phyloP scores from a whole-genome alignment of 2,888 invertebrate genomes.

The Embidobia sp. region DNA sequence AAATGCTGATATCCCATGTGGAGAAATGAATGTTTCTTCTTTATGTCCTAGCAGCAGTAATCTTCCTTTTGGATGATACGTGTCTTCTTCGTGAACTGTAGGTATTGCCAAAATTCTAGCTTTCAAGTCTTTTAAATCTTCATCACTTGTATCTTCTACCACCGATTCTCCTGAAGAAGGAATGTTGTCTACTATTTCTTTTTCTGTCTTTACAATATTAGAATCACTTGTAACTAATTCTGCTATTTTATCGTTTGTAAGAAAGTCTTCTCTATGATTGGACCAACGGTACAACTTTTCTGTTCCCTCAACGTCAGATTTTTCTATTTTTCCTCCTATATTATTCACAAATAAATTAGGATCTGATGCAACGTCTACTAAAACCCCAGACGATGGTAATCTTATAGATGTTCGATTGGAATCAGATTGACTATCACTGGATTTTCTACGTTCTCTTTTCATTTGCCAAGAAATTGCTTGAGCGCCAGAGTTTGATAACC shows the following conservation, averaged over 20 bases:
- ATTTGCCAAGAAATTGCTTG: conserved; percentile 74
- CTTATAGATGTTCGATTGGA: conserved; percentile 55
- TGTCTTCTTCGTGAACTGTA: conserved; percentile 76
- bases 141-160: conserved; percentile 72
- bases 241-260: conserved; percentile 45
- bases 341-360: conserved; percentile 72
- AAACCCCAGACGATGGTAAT: conserved; percentile 56
- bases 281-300: conserved; percentile 72
- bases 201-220: neutral
- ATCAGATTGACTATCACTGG: conserved; percentile 77
- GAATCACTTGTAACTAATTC: neutral
- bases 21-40: conserved; percentile 2
- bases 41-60: conserved; percentile 67
- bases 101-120: conserved; percentile 75
- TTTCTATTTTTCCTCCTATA: conserved; percentile 8
- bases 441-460: conserved; percentile 74
- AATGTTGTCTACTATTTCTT: conserved; percentile 69
- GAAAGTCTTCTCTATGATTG: conserved; percentile 69
- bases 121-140: conserved; percentile 75
- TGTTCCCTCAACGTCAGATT: conserved; percentile 10
- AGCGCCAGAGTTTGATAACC: conserved; percentile 82
- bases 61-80: conserved; percentile 77
- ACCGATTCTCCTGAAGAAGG: conserved; percentile 72
- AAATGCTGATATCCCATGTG: too few species aligned
- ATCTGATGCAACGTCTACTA: conserved; percentile 72